Conservation (phyloP, 2,888 invertebrate species). For the Lepidocyrtoides sp. region DNA sequence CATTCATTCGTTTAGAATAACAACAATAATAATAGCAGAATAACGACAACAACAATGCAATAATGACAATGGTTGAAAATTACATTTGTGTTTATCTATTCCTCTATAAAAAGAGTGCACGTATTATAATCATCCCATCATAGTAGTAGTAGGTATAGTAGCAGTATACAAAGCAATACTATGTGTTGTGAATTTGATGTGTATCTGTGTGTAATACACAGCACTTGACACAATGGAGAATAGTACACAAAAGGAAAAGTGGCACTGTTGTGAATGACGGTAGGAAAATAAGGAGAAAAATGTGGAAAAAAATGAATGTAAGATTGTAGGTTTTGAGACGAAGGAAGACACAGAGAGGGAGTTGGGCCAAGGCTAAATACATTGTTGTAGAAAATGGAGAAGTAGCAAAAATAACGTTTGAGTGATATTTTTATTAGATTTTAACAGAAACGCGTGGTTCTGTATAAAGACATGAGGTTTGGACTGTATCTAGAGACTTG, state of each 20-base stretch:
- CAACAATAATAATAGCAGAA: constrained; percentile 21
- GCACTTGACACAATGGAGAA: constrained; percentile 73
- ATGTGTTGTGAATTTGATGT: background rate
- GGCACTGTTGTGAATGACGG: constrained; percentile 10
- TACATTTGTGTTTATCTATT: constrained; percentile 46
- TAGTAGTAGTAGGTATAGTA: too few species aligned
- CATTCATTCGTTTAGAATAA: constrained; percentile 25
- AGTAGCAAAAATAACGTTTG: constrained; percentile 48
- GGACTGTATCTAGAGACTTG: too few species aligned
- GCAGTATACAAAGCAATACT: background rate
- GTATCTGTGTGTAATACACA: constrained; percentile 16
- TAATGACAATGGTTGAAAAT: constrained; percentile 67
- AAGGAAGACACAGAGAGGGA: background rate
- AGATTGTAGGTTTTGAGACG: constrained; percentile 5
- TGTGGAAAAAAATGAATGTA: background rate
- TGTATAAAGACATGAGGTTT: too few species aligned
- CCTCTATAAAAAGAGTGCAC: background rate
- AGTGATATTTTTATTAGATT: constrained; percentile 46
- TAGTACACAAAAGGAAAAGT: constrained; percentile 59
- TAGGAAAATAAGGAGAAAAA: constrained; percentile 11
- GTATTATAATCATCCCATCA: constrained; percentile 23
- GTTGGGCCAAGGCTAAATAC: constrained; percentile 4
- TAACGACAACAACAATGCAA: constrained; percentile 49
- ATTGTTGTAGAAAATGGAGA: background rate
- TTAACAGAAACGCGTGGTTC: constrained; percentile 11